Evolutionary conservation across 2,888 invertebrate genomes (phyloP), one percentile per base, ranked within the genome.

Genomic region (Diabrotica balteata): DNA sequence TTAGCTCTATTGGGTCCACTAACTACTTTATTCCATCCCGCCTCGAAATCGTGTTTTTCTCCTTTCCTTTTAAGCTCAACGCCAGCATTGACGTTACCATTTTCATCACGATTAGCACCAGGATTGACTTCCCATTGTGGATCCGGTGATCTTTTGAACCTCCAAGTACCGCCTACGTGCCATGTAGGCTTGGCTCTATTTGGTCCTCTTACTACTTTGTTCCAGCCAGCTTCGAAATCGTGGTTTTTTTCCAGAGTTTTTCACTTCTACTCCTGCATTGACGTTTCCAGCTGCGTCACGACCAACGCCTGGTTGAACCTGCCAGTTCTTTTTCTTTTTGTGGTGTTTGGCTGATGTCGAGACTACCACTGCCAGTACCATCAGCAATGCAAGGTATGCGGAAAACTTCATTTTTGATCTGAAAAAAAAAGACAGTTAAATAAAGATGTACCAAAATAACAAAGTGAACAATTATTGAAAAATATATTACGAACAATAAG

Each of bases 131-230:
- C 63, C 32, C 42, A 49, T 8, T 22, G 42, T 8, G 49, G 42
- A 7, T 55, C 22, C 8, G 44, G 55, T 17, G 63, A 63, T 43
- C 63, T 54, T 47, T 9, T 63, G 7, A 55, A 57, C 17, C 55
- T 63, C 9, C 46, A 46, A 9, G 63, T 63, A 49, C 63, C 63
- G 7, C 63, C 63, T 17, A 63, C 43, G 11, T 63, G 63, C 63
- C 63, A 63, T 11, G 43, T 63, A 6, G 63, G 55, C 10, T 63
- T 63, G 22, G 49, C 55, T 53, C 55, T 63, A 17, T 63, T 63
- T 5, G 63, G 63, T 63, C 63, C 63, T 43, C 43, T n/a, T 8
- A 63, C 43, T 10, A 63, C 63, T 49, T 63, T 63, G 7, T 49
- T 55, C 63, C 63, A 63, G 2, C 55, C 55, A 10, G 63, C 63